Evolutionary conservation across 37 sponge, comb jelly and placozoan species (phyloP), one percentile per base, ranked within the genome.

Genomic region (Mnemiopsis leidyi): DNA sequence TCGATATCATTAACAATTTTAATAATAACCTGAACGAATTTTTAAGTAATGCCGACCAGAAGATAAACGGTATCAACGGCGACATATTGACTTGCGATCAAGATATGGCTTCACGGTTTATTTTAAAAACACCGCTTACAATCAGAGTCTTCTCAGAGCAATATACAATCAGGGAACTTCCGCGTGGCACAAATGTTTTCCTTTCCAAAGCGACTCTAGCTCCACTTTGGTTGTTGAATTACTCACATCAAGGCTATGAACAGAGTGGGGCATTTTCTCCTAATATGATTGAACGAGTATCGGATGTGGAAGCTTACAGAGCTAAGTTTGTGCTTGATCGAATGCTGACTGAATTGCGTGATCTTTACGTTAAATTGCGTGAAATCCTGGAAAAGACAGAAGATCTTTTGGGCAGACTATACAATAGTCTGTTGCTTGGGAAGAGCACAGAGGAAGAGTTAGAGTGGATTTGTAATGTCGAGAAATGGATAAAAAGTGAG

Each of bases 391-490:
- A 18, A 25, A 71, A 71, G 75, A 29, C 75, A 29, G 75, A 71
- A 29, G 30, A 71, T 28, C 75, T 29, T n/a, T 25, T 71, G 20
- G 30, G 30, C 3, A n/a, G n/a, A 71, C 75, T 71, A 7, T 71
- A 71, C n/a, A 71, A 71, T 71, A 28, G 30, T 28, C n/a, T 71
- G 25, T 25, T 71, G 5, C 75, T 71, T 5, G 75, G 75, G 20
- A 71, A 71, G 75, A 71, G 75, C 30, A 71, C 30, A 23, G 75
- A 71, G 30, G 75, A 71, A 23, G 75, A 28, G 75, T 28, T 28
- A 25, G 75, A 71, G n/a, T 71, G 75, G 75, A n/a, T 71, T n/a
- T n/a, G 30, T 28, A 71, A 71, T 5, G 75, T 71, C 3, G 75
- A 71, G 30, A 71, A 28, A 18, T 71, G 75, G 75, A 18, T 71